phyloP scores from a whole-genome alignment of 1,140 invertebrate genomes.

The Apis mellifera region DNA sequence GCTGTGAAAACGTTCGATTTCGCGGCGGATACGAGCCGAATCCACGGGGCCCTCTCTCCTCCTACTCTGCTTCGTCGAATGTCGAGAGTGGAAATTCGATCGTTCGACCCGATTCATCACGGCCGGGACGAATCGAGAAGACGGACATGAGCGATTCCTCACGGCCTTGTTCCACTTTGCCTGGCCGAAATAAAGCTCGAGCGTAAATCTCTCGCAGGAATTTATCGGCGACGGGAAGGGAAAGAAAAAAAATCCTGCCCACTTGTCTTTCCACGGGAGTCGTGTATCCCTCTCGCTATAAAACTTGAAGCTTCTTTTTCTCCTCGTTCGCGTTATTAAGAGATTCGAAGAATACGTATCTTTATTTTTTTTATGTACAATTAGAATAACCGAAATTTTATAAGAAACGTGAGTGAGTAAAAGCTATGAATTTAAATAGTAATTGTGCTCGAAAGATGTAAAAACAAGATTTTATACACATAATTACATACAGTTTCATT shows the following conservation, averaged over 20 bases:
- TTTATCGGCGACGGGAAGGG: constrained; percentile 43
- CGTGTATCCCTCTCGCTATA: neutral
- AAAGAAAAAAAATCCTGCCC: constrained; percentile 1
- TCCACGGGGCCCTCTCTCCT: neutral
- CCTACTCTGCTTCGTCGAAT: neutral
- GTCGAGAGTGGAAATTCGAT: neutral
- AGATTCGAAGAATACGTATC: no score
- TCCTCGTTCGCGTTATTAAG: no score
- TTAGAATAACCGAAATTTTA: no score
- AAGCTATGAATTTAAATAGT: no score
- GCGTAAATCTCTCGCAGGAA: constrained; percentile 55
- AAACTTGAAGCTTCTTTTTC: constrained; percentile 11
- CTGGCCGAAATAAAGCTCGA: constrained; percentile 36
- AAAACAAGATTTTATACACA: no score
- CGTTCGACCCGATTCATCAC: constrained; percentile 4
- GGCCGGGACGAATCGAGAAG: neutral
- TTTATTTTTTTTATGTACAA: no score
- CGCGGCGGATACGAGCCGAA: neutral
- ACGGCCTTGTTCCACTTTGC: neutral
- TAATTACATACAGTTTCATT: no score
- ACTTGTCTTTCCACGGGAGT: neutral
- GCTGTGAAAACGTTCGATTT: neutral
- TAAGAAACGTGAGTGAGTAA: no score
- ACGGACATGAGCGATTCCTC: neutral
- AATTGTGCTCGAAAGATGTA: no score